phyloP scores from a whole-genome alignment of 1,140 invertebrate genomes.

The Saccostrea cuccullata region DNA sequence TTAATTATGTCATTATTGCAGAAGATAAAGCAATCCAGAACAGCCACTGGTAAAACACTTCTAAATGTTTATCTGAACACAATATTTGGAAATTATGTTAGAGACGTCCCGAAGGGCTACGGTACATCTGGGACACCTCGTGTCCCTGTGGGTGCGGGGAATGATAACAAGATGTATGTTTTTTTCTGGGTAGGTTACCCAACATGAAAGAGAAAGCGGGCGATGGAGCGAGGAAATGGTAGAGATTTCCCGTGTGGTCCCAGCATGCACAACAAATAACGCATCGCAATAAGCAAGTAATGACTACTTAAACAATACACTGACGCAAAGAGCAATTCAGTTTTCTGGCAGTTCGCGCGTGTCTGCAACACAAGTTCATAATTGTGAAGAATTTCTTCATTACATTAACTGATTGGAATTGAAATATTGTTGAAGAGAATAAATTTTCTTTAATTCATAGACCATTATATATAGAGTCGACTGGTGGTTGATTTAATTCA shows the following conservation, averaged over 20 bases:
- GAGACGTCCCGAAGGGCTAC: not conserved
- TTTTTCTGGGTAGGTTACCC: constrained; percentile 26
- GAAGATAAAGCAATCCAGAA: not conserved
- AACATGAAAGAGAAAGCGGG: constrained; percentile 24
- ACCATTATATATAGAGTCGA: constrained; percentile 13
- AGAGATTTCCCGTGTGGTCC: constrained; percentile 31
- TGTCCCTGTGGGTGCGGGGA: constrained; percentile 2
- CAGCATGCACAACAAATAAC: constrained; percentile 35
- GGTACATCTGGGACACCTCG: constrained; percentile 28
- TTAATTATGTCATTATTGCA: constrained; percentile 24
- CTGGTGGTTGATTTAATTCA: constrained; percentile 29
- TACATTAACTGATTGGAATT: constrained; percentile 38
- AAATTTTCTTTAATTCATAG: constrained; percentile 37
- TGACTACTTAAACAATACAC: constrained; percentile 24
- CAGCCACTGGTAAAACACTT: constrained; percentile 2
- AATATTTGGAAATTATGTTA: constrained; percentile 1
- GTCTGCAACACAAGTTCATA: constrained; percentile 33
- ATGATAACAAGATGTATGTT: constrained; percentile 27
- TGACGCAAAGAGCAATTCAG: constrained; percentile 12
- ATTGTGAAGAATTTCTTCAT: constrained; percentile 33
- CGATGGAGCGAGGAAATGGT: constrained; percentile 15
- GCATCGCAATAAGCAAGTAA: constrained; percentile 30
- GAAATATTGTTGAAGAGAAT: constrained; percentile 38
- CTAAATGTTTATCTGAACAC: constrained; percentile 20
- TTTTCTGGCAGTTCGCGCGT: constrained; percentile 26